Conservation (phyloP, 2,888 invertebrate species). For the Lochmaea crataegi region DNA sequence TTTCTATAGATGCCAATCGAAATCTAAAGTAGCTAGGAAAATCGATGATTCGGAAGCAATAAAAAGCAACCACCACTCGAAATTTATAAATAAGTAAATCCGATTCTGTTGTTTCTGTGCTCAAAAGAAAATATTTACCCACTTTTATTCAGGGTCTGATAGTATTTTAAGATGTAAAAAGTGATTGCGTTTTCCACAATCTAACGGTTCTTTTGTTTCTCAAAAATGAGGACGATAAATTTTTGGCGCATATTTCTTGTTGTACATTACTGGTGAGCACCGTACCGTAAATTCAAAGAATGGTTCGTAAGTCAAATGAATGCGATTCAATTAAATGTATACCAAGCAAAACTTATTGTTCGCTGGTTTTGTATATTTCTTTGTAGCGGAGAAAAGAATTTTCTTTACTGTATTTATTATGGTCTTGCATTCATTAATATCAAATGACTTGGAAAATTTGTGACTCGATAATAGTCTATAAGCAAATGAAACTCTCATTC, state of each 20-base stretch:
- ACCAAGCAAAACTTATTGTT: background rate
- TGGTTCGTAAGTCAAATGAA: slow-evolving; percentile 42
- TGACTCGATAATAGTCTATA: too few species aligned
- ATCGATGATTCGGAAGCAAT: too few species aligned
- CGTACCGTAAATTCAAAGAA: slow-evolving; percentile 27
- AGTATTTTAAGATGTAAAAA: slow-evolving; percentile 37
- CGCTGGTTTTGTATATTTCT: too few species aligned
- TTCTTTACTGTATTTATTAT: too few species aligned
- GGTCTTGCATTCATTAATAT: too few species aligned
- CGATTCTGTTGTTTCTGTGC: background rate
- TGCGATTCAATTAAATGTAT: slow-evolving; percentile 35
- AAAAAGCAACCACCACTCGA: background rate
- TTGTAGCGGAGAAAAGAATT: too few species aligned
- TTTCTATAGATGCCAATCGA: too few species aligned
- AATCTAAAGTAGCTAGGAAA: too few species aligned
- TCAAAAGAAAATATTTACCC: slow-evolving; percentile 31
- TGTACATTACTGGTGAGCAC: slow-evolving; percentile 18
- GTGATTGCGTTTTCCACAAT: slow-evolving; percentile 26
- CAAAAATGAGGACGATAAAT: slow-evolving; percentile 40
- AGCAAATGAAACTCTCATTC: too few species aligned
- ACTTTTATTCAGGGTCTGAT: slow-evolving; percentile 34
- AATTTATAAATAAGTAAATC: background rate
- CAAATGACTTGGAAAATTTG: too few species aligned
- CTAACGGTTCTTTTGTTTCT: slow-evolving; percentile 36
- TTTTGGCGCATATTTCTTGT: slow-evolving; percentile 29